Base-by-base conservation (phyloP, 2,888 invertebrate species). In the Creontiades dilutus region DNA sequence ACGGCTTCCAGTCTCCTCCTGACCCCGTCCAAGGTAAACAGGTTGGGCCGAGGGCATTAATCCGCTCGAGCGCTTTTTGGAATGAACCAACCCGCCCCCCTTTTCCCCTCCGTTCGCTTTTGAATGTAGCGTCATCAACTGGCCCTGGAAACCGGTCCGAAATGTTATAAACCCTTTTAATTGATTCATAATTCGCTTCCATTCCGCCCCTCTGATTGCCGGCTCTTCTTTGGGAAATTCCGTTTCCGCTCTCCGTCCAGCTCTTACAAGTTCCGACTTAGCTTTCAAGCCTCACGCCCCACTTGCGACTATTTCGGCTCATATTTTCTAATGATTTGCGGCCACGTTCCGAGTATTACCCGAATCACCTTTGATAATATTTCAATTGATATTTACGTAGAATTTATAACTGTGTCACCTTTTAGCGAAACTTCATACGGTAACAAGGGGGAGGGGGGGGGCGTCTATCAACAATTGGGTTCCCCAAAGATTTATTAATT, bases 131-230 rank as follows among this genome's bases (percentile, higher is more conserved):
- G 81, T 48, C 48, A 48, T 81, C 81, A 81, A 81, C 46, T 48
- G 37, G 78, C 13, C 47, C 23, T 13, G n/a, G 13, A 48, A 81
- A 19, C 14, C 14, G 14, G 12, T 48, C 46, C 7, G n/a, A 48
- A 81, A 81, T 48, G 81, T 81, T 81, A 48, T 48, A 48, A 81
- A 46, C 81, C 47, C 81, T 48, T 61, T 61, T 81, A 81, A 81
- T 81, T 81, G 81, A 81, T 81, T 81, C 19, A 81, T 48, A 81
- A 46, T 81, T 81, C 48, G 23, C 48, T 48, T 81, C 48, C 76
- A 76, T 76, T 76, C 76, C 27, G 9, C 37, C 14, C 5, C 76
- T 76, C 61, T 61, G 61, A 61, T 61, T 61, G 61, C 61, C 61
- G 61, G 7, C 61, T 19, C 61, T 61, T 61, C 61, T 61, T 61